These are phyloP conservation scores for Prinia subflava DNA, from an alignment of 2,113 vertebrate genomes.

Conservation along the genomic window DNA sequence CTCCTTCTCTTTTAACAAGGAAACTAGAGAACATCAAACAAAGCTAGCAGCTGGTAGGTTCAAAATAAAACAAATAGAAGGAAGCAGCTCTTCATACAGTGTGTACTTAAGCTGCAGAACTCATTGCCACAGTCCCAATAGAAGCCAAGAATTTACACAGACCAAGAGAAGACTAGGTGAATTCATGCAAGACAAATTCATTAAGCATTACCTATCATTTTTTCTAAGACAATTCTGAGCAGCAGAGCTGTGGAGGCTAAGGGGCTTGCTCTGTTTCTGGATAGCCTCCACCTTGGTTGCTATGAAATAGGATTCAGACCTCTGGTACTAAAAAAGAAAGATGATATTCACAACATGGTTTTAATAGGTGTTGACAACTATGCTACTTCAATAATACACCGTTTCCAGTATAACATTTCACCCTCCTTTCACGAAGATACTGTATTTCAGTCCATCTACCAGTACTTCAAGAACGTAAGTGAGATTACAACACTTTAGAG, in stretches of 20 bases:
- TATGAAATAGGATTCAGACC: neutral
- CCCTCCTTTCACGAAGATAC: neutral
- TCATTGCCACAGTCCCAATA: neutral
- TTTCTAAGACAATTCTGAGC: neutral
- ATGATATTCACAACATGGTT: neutral
- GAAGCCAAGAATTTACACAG: constrained; percentile 42
- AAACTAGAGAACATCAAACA: constrained; percentile 67
- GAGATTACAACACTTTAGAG: neutral
- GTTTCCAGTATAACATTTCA: neutral
- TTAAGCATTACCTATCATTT: neutral
- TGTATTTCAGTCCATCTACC: neutral
- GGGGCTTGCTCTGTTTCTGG: neutral
- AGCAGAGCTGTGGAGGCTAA: neutral
- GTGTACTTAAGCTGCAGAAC: constrained; percentile 56
- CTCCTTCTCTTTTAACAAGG: constrained; percentile 29
- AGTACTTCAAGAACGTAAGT: neutral
- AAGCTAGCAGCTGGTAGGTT: constrained; percentile 61
- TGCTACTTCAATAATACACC: neutral
- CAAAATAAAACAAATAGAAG: constrained; percentile 66
- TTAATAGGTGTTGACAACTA: neutral
- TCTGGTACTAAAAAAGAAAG: neutral
- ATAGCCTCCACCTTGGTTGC: neutral
- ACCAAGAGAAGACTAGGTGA: neutral
- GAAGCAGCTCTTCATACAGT: constrained; percentile 55
- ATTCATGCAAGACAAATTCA: constrained; percentile 43